Base-by-base conservation (phyloP, 2,797 vertebrate genomes). In the Molothrus ater region DNA sequence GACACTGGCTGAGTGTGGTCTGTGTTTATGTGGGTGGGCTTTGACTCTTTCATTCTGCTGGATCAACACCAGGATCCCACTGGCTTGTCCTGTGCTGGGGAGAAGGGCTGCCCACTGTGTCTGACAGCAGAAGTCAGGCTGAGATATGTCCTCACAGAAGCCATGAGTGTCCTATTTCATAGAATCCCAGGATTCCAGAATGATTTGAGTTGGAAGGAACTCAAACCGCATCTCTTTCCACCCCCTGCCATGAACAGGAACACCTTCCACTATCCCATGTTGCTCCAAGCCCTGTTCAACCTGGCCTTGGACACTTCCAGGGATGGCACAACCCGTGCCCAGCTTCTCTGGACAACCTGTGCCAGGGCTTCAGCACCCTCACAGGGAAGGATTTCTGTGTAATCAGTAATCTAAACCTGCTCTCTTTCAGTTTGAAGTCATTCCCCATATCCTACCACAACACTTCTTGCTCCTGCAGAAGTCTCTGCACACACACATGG, bases 1-100 rank as follows among this genome's bases (percentile, higher is more conserved):
- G 64, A 8, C 1, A 2, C 28, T 36, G 56, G 36, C 34, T 68
- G 69, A 38, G 19, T 4, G 1, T 17, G 24, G 32, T 48, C 65
- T 38, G 18, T 29, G 10, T 69, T 74, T 47, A 14, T 0, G 0
- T 12, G 34, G 18, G 17, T 50, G n/a, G 42, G 18, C 6, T 71
- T 87, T 76, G 34, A 19, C 17, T 32, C 38, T 47, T 38, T 36
- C 24, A 22, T 85, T 74, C 50, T 86, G 22, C 38, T 53, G 40
- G 31, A 68, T 80, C 73, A 71, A 70, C 36, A 18, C 31, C 7
- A n/a, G 29, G 40, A 74, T 18, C 29, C 14, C 70, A 45, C 12
- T 10, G 1, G 40, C 10, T 79, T 59, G n/a, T 68, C 38, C 60
- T 1, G 0, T 45, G 29, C 66, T 53, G 45, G 42, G 25, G 18